A percentile compares a stretch with the other conserved stretches of the same genome.
phyloP scores from a whole-genome alignment of 2,888 invertebrate genomes.

The Nomada flava region DNA sequence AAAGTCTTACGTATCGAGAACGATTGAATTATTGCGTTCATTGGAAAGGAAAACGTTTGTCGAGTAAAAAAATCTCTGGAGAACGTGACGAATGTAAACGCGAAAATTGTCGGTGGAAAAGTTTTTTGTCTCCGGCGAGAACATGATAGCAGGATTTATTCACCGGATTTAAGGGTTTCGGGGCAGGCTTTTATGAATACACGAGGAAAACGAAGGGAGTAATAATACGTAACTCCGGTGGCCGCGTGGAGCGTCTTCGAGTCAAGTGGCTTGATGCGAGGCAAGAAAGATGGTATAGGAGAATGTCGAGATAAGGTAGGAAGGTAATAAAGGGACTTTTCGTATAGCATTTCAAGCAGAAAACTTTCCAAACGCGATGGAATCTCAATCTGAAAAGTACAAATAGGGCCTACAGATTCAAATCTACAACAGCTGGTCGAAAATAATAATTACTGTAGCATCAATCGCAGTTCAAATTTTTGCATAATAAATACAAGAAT shows the following conservation, averaged over 20 bases:
- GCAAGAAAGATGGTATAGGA: conserved; percentile 50
- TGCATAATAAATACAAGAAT: too few species aligned
- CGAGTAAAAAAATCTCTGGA: neutral
- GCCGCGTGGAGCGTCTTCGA: conserved; percentile 44
- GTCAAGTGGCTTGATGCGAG: conserved; percentile 51
- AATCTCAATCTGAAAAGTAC: conserved; percentile 50
- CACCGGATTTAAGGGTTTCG: conserved; percentile 40
- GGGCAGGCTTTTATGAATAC: conserved; percentile 43
- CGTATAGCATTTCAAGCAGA: conserved; percentile 52
- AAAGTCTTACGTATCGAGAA: too few species aligned
- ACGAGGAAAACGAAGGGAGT: conserved; percentile 30
- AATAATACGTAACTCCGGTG: conserved; percentile 57
- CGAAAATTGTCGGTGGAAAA: neutral
- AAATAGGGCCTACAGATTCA: conserved; percentile 31
- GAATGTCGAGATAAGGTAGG: conserved; percentile 42
- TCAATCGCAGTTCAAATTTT: too few species aligned
- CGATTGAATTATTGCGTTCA: neutral
- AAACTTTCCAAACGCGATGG: conserved; percentile 58
- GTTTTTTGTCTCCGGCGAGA: neutral
- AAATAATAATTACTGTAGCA: neutral
- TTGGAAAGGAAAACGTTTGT: neutral
- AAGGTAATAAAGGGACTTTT: conserved; percentile 67
- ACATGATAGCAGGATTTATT: conserved; percentile 55
- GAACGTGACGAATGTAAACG: neutral
- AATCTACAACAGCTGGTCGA: conserved; percentile 4